Percentiles rank a stretch among this genome's conserved stretches.
These are phyloP conservation scores for Atopsyche davidsoni DNA, from an alignment of 1,140 invertebrate species.

Conservation along the genomic window DNA sequence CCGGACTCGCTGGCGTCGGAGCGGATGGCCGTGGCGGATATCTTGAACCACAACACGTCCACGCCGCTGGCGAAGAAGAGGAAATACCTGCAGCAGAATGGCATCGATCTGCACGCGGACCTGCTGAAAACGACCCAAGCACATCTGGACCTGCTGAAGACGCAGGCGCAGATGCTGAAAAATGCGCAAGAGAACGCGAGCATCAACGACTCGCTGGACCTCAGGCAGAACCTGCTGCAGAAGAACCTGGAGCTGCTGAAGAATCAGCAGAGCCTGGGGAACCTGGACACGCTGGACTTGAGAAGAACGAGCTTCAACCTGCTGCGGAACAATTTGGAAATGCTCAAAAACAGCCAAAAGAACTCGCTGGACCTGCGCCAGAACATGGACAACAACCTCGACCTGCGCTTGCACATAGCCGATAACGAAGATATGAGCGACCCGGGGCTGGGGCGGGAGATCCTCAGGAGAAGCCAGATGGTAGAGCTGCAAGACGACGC, in stretches of 20 bases:
- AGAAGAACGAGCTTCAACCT: slow-evolving; percentile 26
- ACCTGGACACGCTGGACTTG: slow-evolving; percentile 23
- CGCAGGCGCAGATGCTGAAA: slow-evolving; percentile 25
- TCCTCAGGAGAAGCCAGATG: slow-evolving; percentile 8
- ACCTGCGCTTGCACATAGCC: slow-evolving; percentile 15
- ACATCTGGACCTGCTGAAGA: slow-evolving; percentile 24
- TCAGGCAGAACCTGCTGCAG: slow-evolving; percentile 24
- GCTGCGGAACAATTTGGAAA: slow-evolving; percentile 25
- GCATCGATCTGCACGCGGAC: slow-evolving; percentile 17
- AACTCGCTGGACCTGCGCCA: slow-evolving; percentile 24
- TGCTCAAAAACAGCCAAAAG: slow-evolving; percentile 27
- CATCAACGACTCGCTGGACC: slow-evolving; percentile 11
- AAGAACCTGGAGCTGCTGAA: slow-evolving; percentile 27
- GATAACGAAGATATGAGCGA: slow-evolving; percentile 9
- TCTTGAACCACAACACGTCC: slow-evolving; percentile 25
- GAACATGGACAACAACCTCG: slow-evolving; percentile 17
- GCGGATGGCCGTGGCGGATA: slow-evolving; percentile 21
- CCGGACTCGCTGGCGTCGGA: slow-evolving; percentile 22
- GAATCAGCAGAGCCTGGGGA: slow-evolving; percentile 15
- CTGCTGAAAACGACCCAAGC: slow-evolving; percentile 24
- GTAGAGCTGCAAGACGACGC: slow-evolving; percentile 17
- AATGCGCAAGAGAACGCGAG: slow-evolving; percentile 7
- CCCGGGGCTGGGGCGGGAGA: slow-evolving; percentile 3
- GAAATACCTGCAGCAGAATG: slow-evolving; percentile 16
- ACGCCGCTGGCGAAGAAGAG: slow-evolving; percentile 16